phyloP scores from a whole-genome alignment of 2,888 invertebrate species.

The Rhagophthalmus giganteus region DNA sequence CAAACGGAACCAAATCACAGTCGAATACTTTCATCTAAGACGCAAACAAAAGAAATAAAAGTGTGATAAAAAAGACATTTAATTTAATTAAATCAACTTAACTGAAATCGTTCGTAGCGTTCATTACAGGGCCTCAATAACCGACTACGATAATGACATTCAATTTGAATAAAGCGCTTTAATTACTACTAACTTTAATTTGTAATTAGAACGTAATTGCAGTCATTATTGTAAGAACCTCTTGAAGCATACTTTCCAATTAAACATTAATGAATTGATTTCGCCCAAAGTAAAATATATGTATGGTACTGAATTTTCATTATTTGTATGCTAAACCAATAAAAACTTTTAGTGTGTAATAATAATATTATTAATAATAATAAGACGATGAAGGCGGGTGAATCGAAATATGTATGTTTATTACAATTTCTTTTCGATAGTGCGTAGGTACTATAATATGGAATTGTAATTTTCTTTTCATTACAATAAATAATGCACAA shows the following conservation, averaged over 20 bases:
- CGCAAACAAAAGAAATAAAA: slow-evolving; percentile 27
- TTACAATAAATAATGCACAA: too few species aligned
- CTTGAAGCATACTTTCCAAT: slow-evolving; percentile 21
- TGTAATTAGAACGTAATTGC: slow-evolving; percentile 47
- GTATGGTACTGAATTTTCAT: too few species aligned
- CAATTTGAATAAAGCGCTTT: slow-evolving; percentile 43
- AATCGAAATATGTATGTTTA: too few species aligned
- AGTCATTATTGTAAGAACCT: slow-evolving; percentile 41
- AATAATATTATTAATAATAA: too few species aligned
- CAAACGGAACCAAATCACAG: slow-evolving; percentile 21
- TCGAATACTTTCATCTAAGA: slow-evolving; percentile 24
- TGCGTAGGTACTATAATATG: too few species aligned
- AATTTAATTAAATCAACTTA: slow-evolving; percentile 33
- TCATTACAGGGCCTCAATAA: slow-evolving; percentile 34
- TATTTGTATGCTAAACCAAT: too few species aligned
- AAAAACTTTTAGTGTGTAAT: too few species aligned
- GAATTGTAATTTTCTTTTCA: too few species aligned
- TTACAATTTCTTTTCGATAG: too few species aligned
- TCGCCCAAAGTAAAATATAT: slow-evolving; percentile 13
- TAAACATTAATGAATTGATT: slow-evolving; percentile 24
- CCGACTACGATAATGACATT: slow-evolving; percentile 45
- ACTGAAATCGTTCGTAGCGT: slow-evolving; percentile 42
- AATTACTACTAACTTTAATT: slow-evolving; percentile 46
- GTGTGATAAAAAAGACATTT: slow-evolving; percentile 26
- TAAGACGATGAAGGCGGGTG: too few species aligned